These are phyloP conservation scores for Arbacia lixula DNA, from an alignment of 53 echinoderm and acorn worm genomes.

Conservation along the genomic window DNA sequence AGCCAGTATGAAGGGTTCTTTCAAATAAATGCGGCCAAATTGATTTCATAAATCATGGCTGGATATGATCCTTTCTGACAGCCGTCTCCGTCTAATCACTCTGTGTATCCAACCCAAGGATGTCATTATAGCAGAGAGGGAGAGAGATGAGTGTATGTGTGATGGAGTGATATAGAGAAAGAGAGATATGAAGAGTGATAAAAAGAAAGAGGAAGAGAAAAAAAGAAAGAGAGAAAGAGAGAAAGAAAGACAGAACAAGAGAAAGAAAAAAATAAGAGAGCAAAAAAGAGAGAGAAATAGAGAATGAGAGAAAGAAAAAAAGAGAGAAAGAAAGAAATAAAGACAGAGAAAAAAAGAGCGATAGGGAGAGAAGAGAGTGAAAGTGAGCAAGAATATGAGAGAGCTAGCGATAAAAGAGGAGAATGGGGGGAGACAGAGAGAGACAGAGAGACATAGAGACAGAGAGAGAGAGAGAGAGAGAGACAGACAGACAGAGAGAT, in stretches of 20 bases:
- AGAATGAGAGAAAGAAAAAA: not conserved
- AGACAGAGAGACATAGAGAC: not conserved
- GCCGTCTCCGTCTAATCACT: not conserved
- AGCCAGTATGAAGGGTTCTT: not conserved
- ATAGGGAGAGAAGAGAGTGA: not conserved
- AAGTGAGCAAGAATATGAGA: not conserved
- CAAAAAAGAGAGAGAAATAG: not conserved
- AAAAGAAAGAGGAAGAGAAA: not conserved
- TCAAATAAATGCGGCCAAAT: conserved; percentile 13
- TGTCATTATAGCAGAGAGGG: not conserved
- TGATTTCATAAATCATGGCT: conserved; percentile 23
- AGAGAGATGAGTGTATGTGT: not conserved
- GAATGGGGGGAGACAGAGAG: not conserved
- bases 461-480: not conserved
- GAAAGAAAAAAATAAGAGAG: not conserved
- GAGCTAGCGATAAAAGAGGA: not conserved
- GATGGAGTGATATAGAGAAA: not conserved
- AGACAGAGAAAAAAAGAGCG: not conserved
- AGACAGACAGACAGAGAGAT: no score
- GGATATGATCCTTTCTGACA: not conserved
- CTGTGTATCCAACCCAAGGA: not conserved
- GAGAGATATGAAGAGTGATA: not conserved
- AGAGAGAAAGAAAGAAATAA: not conserved
- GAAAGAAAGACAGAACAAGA: not conserved
- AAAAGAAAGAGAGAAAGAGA: not conserved